Evolutionary conservation across 2,888 invertebrate species (phyloP).

Genomic region (Mythimna albipuncta): DNA sequence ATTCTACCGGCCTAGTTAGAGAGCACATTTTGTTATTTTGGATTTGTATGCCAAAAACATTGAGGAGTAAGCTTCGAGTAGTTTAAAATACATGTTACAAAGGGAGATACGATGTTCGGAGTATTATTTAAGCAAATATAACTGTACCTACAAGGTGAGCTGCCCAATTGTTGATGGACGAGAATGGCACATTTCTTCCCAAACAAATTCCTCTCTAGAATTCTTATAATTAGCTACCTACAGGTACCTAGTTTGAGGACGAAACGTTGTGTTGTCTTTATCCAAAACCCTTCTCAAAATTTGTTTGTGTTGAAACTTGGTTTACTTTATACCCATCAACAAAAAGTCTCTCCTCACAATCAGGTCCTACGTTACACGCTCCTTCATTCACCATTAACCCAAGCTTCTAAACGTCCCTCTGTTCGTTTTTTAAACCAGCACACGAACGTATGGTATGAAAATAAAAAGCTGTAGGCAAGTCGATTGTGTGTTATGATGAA

Average conservation of each 20-base stretch:
- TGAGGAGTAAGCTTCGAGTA: not conserved
- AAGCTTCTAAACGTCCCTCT: not conserved
- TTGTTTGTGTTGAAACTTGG: not conserved
- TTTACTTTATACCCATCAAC: not conserved
- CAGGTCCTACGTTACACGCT: slow-evolving; percentile 5
- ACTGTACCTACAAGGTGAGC: not conserved
- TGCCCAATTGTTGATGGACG: not conserved
- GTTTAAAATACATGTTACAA: not conserved
- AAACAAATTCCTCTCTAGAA: not conserved
- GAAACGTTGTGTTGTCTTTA: not conserved
- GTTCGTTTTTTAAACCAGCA: slow-evolving; percentile 29
- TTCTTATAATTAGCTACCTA: not conserved
- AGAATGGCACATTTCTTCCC: not conserved
- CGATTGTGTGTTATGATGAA: slow-evolving; percentile 71
- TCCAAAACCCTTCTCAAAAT: not conserved
- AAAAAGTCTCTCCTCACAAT: slow-evolving; percentile 1
- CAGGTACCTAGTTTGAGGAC: not conserved
- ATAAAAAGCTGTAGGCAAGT: slow-evolving; percentile 65
- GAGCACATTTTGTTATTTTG: not conserved
- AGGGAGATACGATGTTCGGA: not conserved
- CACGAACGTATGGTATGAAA: slow-evolving; percentile 57
- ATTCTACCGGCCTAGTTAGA: not conserved
- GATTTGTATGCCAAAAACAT: not conserved
- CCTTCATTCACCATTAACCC: slow-evolving; percentile 19
- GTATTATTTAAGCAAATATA: not conserved